These are phyloP conservation scores for Holothuria leucospilota DNA, from an alignment of 53 echinoderm and acorn worm species.

Conservation along the genomic window DNA sequence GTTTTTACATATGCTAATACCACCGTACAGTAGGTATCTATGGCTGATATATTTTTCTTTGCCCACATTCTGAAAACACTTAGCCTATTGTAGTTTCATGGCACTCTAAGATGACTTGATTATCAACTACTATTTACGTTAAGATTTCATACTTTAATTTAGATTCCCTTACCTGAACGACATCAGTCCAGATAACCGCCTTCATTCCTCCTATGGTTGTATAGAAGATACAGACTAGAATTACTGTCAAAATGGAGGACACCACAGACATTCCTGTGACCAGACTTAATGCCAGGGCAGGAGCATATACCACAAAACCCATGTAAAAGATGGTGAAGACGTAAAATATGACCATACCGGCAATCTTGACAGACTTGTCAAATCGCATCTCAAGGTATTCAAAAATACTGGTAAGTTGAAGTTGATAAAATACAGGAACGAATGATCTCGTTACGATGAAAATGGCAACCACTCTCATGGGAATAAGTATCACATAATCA, in stretches of 20 bases:
- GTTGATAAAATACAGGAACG: conserved; percentile 19
- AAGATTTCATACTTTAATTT: no score
- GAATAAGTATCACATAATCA: not conserved
- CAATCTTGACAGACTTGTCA: conserved; percentile 7
- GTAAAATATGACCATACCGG: conserved; percentile 5
- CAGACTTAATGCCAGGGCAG: conserved; percentile 22
- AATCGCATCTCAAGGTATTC: conserved; percentile 41
- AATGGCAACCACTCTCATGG: conserved; percentile 22
- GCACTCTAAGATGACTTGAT: no score
- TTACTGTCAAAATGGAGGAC: conserved; percentile 1
- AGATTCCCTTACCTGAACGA: conserved; percentile 11
- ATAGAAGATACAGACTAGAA: conserved; percentile 27
- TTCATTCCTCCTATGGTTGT: conserved; percentile 49
- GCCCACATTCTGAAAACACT: no score
- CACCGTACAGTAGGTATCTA: no score
- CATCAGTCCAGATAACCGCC: conserved; percentile 39
- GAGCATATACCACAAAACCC: conserved; percentile 46
- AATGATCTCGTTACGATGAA: not conserved
- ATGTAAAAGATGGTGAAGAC: conserved; percentile 14
- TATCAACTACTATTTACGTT: no score
- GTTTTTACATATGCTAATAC: no score
- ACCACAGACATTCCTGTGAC: conserved; percentile 40
- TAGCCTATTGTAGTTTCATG: no score
- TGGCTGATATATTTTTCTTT: no score
- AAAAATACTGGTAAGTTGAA: conserved; percentile 24